Percentiles rank a stretch among this genome's conserved stretches.
phyloP scores from a whole-genome alignment of 2,797 vertebrate genomes.

The Leptatherina wallacei region DNA sequence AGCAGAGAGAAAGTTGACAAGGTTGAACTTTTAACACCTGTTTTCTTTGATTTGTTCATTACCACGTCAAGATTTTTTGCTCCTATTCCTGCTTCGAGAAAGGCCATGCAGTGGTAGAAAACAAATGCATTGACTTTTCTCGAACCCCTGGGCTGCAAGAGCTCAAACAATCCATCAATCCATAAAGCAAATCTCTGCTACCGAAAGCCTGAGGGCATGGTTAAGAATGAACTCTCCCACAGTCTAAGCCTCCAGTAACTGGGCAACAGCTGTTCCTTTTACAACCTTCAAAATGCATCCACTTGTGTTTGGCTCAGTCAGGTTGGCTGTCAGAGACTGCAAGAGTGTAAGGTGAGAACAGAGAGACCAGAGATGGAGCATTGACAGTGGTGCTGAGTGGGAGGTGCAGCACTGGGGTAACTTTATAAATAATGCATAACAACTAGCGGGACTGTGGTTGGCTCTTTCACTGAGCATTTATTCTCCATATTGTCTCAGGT shows the following conservation, averaged over 20 bases:
- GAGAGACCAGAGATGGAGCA: constrained; percentile 35
- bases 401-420: constrained; percentile 72
- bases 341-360: constrained; percentile 56
- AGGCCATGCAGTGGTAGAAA: constrained; percentile 19
- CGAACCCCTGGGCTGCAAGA: constrained; percentile 12
- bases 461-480: constrained; percentile 45
- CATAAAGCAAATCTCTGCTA: constrained; percentile 49
- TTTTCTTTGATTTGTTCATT: background rate
- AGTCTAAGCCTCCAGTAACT: background rate
- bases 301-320: constrained; percentile 17
- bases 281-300: constrained; percentile 28
- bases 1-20: constrained; percentile 6
- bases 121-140: constrained; percentile 25
- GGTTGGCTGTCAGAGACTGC: constrained; percentile 38
- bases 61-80: background rate
- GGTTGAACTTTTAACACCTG: constrained; percentile 8
- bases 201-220: constrained; percentile 23
- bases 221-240: constrained; percentile 13
- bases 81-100: background rate
- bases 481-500: constrained; percentile 38
- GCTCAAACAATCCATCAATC: constrained; percentile 53
- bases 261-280: constrained; percentile 4
- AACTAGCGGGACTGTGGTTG: constrained; percentile 65
- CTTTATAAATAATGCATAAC: constrained; percentile 86
- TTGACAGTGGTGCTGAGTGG: constrained; percentile 65